A percentile compares a stretch with the other conserved stretches of the same genome.
These are phyloP conservation scores for Rana temporaria DNA, from an alignment of 2,113 vertebrate genomes.

Conservation along the genomic window DNA sequence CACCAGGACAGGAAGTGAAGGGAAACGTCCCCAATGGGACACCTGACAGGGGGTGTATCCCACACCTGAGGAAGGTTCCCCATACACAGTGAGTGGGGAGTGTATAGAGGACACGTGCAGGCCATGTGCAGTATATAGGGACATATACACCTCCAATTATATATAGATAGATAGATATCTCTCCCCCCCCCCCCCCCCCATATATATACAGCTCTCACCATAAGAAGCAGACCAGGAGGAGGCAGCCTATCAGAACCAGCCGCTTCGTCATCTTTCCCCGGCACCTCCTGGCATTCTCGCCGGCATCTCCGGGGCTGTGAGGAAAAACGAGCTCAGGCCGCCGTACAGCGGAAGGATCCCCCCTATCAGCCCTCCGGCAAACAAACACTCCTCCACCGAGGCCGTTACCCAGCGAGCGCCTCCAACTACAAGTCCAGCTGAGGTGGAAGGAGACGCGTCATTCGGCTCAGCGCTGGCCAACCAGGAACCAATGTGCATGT, in stretches of 20 bases:
- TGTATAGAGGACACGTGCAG: too few relatives aligned
- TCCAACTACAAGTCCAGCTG: slow-evolving; percentile 10
- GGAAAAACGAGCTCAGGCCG: neutral
- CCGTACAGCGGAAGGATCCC: neutral
- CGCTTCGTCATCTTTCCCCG: slow-evolving; percentile 53
- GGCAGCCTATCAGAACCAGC: slow-evolving; percentile 17
- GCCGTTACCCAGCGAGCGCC: slow-evolving; percentile 38
- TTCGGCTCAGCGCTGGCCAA: neutral
- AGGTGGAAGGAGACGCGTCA: slow-evolving; percentile 51
- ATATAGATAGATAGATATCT: too few relatives aligned
- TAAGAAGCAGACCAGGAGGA: slow-evolving; percentile 31
- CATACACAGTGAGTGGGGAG: too few relatives aligned
- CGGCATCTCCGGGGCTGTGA: slow-evolving; percentile 12
- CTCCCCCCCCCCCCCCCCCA: too few relatives aligned
- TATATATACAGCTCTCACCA: slow-evolving; percentile 30
- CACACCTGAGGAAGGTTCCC: too few relatives aligned
- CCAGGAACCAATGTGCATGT: neutral
- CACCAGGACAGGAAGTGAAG: too few relatives aligned
- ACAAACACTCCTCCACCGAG: slow-evolving; percentile 33
- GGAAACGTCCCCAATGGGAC: too few relatives aligned
- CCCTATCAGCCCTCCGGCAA: neutral
- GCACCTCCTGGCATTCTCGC: slow-evolving; percentile 42
- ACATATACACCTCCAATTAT: neutral
- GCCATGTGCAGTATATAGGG: neutral
- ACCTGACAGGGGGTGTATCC: too few relatives aligned